Evolutionary conservation across 2,797 vertebrate genomes (phyloP), one percentile per base, ranked within the genome.

Genomic region (Peromyscus nudipes): DNA sequence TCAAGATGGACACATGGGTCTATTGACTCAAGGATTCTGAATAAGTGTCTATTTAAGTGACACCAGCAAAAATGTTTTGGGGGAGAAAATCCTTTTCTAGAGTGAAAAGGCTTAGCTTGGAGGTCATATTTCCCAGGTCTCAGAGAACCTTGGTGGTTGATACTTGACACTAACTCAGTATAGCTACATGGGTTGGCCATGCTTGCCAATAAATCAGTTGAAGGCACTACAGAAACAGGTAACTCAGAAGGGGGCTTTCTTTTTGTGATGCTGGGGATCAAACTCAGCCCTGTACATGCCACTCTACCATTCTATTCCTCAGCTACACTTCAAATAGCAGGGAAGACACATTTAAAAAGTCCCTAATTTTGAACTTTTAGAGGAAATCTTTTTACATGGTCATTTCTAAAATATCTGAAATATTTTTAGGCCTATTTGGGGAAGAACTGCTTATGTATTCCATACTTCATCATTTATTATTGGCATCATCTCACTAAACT

Each of bases 11-110:
- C 57, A 93, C 69, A 83, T 73, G 14, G 67, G 75, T 37, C 52
- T 96, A 96, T 89, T 89, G 71, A 96, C 34, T 89, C 23, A 92
- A 93, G 93, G 91, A 71, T 89, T 97, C 52, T 96, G 77, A 92
- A 92, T 37, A 89, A 96, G 82, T 76, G 49, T 95, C 86, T 94
- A 34, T 85, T 57, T 92, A 92, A 96, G 84, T 91, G 93, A 85
- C 60, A 96, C 84, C 37, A 95, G 84, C 77, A 95, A 85, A 95
- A 97, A 95, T 67, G 34, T 40, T 83, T 94, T 85, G 49, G 67
- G 79, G 52, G n/a, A 94, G 55, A 25, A 97, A 97, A 94, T 88
- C 1, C 12, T 96, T 95, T 93, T 67, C 49, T 49, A 77, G 19
- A 65, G 60, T 82, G 71, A 88, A 86, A 97, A 94, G 25, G 69